A percentile compares a stretch with the other conserved stretches of the same genome.
Evolutionary conservation across 1,140 invertebrate species (phyloP).

Genomic region (Fopius arisanus): DNA sequence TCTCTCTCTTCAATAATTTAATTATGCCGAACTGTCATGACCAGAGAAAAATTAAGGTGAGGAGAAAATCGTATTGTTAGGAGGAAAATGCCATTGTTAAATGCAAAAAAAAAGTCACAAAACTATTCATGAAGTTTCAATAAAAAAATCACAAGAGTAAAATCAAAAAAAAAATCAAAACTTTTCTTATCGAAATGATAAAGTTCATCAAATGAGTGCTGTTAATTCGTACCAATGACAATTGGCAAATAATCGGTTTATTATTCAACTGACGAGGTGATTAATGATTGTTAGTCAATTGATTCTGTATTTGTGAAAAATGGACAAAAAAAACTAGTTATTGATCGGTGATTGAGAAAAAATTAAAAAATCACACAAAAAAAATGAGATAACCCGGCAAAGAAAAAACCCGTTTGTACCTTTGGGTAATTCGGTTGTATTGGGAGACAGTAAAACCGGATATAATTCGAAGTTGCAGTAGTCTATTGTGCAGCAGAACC

Average conservation of each 20-base stretch:
- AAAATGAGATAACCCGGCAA: neutral
- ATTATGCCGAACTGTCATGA: neutral
- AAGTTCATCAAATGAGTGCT: conserved; percentile 1
- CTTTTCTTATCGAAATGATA: neutral
- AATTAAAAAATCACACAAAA: conserved; percentile 33
- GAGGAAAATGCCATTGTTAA: conserved; percentile 8
- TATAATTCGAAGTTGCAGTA: conserved; percentile 71
- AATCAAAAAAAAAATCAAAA: conserved; percentile 16
- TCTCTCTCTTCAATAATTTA: neutral
- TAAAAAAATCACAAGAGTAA: conserved; percentile 13
- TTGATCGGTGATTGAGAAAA: conserved; percentile 18
- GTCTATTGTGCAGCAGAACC: conserved; percentile 70
- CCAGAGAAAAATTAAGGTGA: neutral
- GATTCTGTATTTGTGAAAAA: neutral
- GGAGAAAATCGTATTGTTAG: neutral
- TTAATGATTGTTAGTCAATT: neutral
- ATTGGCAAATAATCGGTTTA: conserved; percentile 14
- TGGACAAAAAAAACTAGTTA: neutral
- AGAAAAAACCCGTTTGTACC: conserved; percentile 29
- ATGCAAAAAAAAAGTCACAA: conserved; percentile 27
- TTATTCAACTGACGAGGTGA: conserved; percentile 32
- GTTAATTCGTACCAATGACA: conserved; percentile 6
- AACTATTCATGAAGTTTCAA: conserved; percentile 2
- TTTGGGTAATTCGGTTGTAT: conserved; percentile 39
- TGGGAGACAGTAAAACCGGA: conserved; percentile 56